Evolutionary conservation across 2,113 vertebrate genomes (phyloP), one percentile per base, ranked within the genome.

Genomic region (Galemys pyrenaicus): DNA sequence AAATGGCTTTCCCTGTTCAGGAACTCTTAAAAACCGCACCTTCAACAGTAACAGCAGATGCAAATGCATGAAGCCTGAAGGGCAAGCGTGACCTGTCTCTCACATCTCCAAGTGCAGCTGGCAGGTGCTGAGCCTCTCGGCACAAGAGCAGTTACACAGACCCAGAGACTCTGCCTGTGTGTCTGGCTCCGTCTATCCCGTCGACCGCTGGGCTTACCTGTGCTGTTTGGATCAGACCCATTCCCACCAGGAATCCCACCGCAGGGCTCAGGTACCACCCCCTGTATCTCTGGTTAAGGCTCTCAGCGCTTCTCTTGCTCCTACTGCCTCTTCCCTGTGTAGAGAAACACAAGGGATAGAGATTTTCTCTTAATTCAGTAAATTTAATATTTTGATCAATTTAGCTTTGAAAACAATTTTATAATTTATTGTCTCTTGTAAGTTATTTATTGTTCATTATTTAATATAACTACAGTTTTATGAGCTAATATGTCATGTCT

Each of bases 251-350:
- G 46, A 78, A 24, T 11, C n/a, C 41, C 0, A 3, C 75, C 3
- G 0, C 56, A 32, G n/a, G 16, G 79, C 16, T 9, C 83, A 92
- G 95, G 92, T 92, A 94, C 51, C 28, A 19, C 9, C 71, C 84
- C 17, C 12, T 22, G 0, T 28, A 9, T 35, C 39, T 58, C 7
- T 26, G 68, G 6, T 32, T 74, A 0, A 67, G 0, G 6, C 7
- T 74, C 39, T 91, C 37, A n/a, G 12, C 1, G 0, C 9, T 1
- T 62, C 3, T 83, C 46, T 32, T 24, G 19, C 30, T 44, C 26
- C n/a, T 32, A 46, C 5, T 15, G 3, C n/a, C 24, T 7, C 6
- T 80, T n/a, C 35, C 13, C 70, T 3, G 1, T 32, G 13, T n/a
- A n/a, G 3, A 74, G 60, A 83, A 20, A 30, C 20, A 75, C 39